Conservation (phyloP, 2,888 invertebrate species). For the Cactoblastis cactorum region DNA sequence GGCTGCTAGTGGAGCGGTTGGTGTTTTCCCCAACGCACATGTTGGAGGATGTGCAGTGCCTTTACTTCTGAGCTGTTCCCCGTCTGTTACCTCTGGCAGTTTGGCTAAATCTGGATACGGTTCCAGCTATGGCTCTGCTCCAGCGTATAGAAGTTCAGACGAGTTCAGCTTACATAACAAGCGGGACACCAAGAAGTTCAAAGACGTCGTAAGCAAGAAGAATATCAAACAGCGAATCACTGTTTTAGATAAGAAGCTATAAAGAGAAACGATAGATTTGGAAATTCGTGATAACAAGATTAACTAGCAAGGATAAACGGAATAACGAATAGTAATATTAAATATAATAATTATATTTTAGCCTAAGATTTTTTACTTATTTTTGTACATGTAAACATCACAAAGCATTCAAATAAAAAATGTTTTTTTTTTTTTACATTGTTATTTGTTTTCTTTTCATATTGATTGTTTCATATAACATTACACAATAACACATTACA, state of each 20-base stretch:
- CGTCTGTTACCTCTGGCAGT: conserved; percentile 59
- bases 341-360: background rate
- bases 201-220: conserved; percentile 22
- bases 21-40: conserved; percentile 63
- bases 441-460: background rate
- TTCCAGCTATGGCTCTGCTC: conserved; percentile 32
- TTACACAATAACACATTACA: no score
- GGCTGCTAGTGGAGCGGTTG: conserved; percentile 46
- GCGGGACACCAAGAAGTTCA: conserved; percentile 45
- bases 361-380: background rate
- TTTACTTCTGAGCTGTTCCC: conserved; percentile 64
- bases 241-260: conserved; percentile 14
- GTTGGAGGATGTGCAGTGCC: conserved; percentile 63
- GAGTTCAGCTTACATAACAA: conserved; percentile 54
- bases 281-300: background rate
- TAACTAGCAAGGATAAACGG: background rate
- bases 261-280: background rate
- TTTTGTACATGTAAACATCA: conserved; percentile 7
- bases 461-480: background rate
- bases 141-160: conserved; percentile 52
- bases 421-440: background rate
- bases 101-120: conserved; percentile 47
- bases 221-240: conserved; percentile 19
- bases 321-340: background rate
- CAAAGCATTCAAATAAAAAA: conserved; percentile 13